Base-by-base conservation (phyloP, 2,113 vertebrate genomes). In the Rhinolophus sinicus region DNA sequence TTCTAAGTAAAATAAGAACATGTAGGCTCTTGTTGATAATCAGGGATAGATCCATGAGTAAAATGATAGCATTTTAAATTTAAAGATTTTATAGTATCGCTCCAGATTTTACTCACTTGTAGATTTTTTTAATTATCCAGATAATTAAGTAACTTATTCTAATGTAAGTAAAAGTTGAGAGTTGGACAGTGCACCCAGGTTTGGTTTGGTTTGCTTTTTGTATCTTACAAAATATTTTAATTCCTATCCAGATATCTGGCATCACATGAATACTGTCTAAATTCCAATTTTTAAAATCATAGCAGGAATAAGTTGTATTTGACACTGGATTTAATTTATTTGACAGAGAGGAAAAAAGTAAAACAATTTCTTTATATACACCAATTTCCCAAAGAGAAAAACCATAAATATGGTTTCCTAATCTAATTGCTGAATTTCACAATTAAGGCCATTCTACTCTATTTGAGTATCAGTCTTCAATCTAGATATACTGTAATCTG, bases 151-250 rank as follows among this genome's bases (percentile, higher is more conserved):
- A 82, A 28, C 13, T 92, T 94, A 70, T 65, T 91, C 21, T 62
- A 88, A 38, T 40, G 73, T 12, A 93, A 67, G 47, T 26, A 76
- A 22, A 90, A 77, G 19, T 88, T 62, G 65, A 50, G 22, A 62
- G 9, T 47, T 84, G 52, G 28, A 77, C 18, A 81, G 67, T 50
- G 14, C 7, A 90, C 6, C 14, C 21, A 67, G 22, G 3, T 60
- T 88, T 85, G 28, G 21, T 94, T 88, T 85, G 28, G 16, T 94
- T 88, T 83, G 70, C 60, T 47, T 70, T 96, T 30, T 7, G 60
- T 30, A n/a, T 83, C 58, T 88, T 69, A 82, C 16, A 52, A 96
- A 95, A 84, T 85, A 60, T 30, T 78, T 16, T 78, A 88, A 75
- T 96, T 88, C 30, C 52, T 50, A 88, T 11, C 15, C n/a, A 95